Evolutionary conservation across 1,140 invertebrate species (phyloP), one percentile per base, ranked within the genome.

Genomic region (Pissodes strobi): DNA sequence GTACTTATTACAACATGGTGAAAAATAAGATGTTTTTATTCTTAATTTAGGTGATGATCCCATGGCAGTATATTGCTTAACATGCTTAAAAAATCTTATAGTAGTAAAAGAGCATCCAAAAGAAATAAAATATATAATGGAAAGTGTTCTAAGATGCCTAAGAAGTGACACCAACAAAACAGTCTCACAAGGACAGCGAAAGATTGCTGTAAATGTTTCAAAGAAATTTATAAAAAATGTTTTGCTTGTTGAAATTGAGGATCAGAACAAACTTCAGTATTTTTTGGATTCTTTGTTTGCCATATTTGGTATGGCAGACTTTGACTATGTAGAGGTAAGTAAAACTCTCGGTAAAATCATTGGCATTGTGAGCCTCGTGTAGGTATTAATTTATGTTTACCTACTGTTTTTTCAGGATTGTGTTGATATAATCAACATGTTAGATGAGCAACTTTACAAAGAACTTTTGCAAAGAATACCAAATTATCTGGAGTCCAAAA

Each of bases 361-460:
- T 53, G n/a, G n/a, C n/a, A n/a, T n/a, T n/a, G n/a, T n/a, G n/a
- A n/a, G n/a, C n/a, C n/a, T n/a, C n/a, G n/a, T n/a, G n/a, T n/a
- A n/a, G n/a, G n/a, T n/a, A n/a, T n/a, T n/a, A n/a, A n/a, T n/a
- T n/a, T n/a, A n/a, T n/a, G n/a, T n/a, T n/a, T n/a, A n/a, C n/a
- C n/a, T n/a, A n/a, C n/a, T n/a, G n/a, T n/a, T n/a, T 38, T 62
- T 69, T 59, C 15, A 69, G 68, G 68, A 69, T 30, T 57, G 52
- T 18, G 55, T 58, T 25, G 48, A 61, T 22, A 66, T 66, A n/a
- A 60, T 66, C 21, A 69, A 69, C 17, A 27, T 64, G 23, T 25
- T 69, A 18, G 30, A 55, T 38, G 48, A 51, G 22, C 12, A 64
- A 21, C 23, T 57, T 34, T 69, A 69, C 25, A 66, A 64, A 38